Percentiles rank a stretch among this genome's conserved stretches.
Conservation (phyloP, 2,797 vertebrate genomes). For the Darevskia nairensis region DNA sequence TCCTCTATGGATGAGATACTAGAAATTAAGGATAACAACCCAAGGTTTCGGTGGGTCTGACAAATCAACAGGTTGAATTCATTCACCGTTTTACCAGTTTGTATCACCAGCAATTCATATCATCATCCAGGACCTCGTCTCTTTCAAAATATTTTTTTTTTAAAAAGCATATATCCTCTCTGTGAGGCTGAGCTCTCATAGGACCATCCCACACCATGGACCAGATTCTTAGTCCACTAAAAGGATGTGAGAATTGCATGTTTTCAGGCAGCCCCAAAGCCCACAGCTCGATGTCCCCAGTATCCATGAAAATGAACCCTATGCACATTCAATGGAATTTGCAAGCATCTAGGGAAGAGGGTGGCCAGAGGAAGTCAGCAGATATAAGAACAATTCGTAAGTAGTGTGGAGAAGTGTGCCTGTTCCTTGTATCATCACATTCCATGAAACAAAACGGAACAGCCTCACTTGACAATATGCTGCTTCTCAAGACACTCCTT, state of each 20-base stretch:
- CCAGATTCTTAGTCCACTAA: background rate
- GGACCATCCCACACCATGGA: background rate
- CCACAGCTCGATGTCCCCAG: too few species aligned
- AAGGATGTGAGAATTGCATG: background rate
- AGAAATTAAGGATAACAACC: background rate
- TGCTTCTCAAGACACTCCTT: background rate
- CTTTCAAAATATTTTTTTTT: background rate
- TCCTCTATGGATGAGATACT: background rate
- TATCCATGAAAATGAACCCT: background rate
- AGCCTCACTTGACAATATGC: background rate
- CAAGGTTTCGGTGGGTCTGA: background rate
- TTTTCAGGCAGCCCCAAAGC: background rate
- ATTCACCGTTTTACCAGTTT: too few species aligned
- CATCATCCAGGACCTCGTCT: background rate
- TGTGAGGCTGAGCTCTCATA: background rate
- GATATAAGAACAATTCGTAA: background rate
- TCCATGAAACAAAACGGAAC: background rate
- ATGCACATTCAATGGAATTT: too few species aligned
- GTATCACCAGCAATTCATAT: background rate
- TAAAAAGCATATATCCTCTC: background rate
- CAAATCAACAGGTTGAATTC: background rate
- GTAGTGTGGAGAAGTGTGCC: background rate
- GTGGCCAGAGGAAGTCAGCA: background rate
- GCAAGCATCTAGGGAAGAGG: background rate
- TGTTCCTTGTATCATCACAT: background rate